Conservation (phyloP, 2,113 vertebrate genomes). For the Oryzias woworae region DNA sequence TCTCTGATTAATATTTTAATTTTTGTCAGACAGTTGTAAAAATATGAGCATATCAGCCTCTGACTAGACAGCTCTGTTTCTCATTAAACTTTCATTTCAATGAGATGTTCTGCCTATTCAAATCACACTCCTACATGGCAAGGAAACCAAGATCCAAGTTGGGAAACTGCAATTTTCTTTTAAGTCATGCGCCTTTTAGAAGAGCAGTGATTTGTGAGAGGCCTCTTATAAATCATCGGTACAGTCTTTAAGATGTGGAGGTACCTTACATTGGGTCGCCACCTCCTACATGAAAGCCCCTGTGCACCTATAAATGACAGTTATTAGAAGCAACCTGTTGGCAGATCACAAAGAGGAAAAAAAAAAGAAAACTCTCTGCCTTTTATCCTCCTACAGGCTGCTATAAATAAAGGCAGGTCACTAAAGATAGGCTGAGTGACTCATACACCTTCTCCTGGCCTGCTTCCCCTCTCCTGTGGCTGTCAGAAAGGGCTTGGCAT, state of each 20-base stretch:
- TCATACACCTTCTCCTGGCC: conserved; percentile 57
- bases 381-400: conserved; percentile 59
- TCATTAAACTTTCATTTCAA: too few species aligned
- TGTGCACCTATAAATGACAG: conserved; percentile 60
- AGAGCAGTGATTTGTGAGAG: conserved; percentile 15
- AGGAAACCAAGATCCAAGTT: background rate
- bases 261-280: conserved; percentile 35
- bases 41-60: background rate
- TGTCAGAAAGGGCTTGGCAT: conserved; percentile 32
- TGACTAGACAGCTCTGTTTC: too few species aligned
- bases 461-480: conserved; percentile 44
- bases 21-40: background rate
- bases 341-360: conserved; percentile 65
- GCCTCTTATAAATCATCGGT: conserved; percentile 20
- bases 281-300: conserved; percentile 43
- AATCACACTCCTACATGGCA: background rate
- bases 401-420: conserved; percentile 72
- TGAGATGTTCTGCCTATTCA: background rate
- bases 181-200: conserved; percentile 24
- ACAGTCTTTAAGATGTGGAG: conserved; percentile 40
- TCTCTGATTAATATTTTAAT: too few species aligned
- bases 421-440: conserved; percentile 63
- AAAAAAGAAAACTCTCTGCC: conserved; percentile 16
- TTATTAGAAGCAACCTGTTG: conserved; percentile 62
- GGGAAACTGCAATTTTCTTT: conserved; percentile 9